Percentiles rank a stretch among this genome's conserved stretches.
phyloP scores from a whole-genome alignment of 2,888 invertebrate genomes.

The Acanthoscelides obtectus region DNA sequence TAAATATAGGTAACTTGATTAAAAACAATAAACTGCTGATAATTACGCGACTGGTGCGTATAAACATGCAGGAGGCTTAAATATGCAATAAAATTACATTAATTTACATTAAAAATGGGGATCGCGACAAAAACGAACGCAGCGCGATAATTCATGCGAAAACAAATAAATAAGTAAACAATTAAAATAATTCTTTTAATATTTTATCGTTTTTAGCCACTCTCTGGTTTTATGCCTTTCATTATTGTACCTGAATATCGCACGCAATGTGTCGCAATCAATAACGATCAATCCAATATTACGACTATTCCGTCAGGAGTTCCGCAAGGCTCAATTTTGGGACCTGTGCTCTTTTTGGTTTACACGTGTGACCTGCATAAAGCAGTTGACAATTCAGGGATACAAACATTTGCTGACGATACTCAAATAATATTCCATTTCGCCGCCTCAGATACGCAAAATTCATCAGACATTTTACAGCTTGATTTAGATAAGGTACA shows the following conservation, averaged over 20 bases:
- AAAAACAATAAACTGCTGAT: not conserved
- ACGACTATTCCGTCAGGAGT: too few species aligned
- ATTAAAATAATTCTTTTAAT: not conserved
- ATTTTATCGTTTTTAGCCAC: not conserved
- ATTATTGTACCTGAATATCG: not conserved
- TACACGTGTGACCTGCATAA: not conserved
- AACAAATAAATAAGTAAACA: not conserved
- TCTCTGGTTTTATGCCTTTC: not conserved
- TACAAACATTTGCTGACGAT: too few species aligned
- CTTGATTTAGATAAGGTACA: too few species aligned
- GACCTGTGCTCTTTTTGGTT: too few species aligned
- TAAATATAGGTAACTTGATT: not conserved
- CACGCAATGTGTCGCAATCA: too few species aligned
- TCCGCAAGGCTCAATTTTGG: too few species aligned
- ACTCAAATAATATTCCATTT: too few species aligned
- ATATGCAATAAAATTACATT: not conserved
- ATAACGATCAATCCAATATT: too few species aligned
- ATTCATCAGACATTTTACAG: too few species aligned
- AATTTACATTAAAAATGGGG: not conserved
- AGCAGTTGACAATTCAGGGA: too few species aligned
- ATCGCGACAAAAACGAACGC: not conserved
- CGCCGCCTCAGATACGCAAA: too few species aligned
- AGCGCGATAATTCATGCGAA: not conserved
- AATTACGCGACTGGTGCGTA: not conserved
- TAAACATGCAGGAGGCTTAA: not conserved